Evolutionary conservation across 2,797 vertebrate species (phyloP).

Genomic region (Hybognathus amarus): DNA sequence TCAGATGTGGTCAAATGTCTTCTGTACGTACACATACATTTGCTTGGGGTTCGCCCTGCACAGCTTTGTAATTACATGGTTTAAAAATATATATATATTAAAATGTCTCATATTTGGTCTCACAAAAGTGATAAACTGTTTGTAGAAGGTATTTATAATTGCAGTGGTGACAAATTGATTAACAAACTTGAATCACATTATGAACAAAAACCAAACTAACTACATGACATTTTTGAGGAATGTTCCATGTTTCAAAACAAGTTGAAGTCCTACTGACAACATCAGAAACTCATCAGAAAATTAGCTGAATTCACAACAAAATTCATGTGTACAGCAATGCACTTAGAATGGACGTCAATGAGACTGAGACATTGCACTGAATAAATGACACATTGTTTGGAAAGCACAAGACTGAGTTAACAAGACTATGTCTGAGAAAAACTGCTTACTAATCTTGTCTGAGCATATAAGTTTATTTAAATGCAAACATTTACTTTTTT

Average conservation of each 20-base stretch:
- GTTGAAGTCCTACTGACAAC: neutral
- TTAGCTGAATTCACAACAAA: neutral
- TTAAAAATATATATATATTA: neutral
- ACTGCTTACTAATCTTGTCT: neutral
- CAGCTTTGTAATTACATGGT: neutral
- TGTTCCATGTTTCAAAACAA: neutral
- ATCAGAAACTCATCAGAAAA: neutral
- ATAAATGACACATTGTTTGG: neutral
- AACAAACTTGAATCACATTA: neutral
- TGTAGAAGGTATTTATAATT: neutral
- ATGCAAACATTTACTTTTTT: too few species aligned
- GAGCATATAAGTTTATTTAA: neutral
- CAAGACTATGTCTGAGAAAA: neutral
- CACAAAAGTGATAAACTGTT: slow-evolving; percentile 3
- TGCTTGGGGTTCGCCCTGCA: neutral
- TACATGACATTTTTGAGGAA: neutral
- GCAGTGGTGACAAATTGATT: neutral
- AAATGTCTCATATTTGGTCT: slow-evolving; percentile 19
- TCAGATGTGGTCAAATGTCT: neutral
- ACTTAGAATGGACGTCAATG: neutral
- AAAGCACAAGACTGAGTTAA: neutral
- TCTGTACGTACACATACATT: slow-evolving; percentile 55
- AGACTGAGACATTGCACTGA: neutral
- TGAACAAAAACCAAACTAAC: neutral
- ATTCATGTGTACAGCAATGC: neutral